These are phyloP conservation scores for Climacteris rufus DNA, from an alignment of 2,113 vertebrate species.

Conservation along the genomic window DNA sequence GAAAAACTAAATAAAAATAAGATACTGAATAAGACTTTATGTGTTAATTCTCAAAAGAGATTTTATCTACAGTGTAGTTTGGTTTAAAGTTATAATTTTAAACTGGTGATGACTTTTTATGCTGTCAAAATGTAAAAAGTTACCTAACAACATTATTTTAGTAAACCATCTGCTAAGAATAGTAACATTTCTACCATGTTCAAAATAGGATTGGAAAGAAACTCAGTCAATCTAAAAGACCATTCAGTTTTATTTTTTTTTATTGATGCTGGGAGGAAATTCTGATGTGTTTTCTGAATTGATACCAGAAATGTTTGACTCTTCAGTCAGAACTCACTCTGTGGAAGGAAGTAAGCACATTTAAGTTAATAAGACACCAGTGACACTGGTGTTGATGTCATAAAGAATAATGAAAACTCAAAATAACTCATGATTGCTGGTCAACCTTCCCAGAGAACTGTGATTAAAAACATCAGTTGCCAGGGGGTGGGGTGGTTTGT, in stretches of 20 bases:
- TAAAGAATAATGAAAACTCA: background rate
- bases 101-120: background rate
- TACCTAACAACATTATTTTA: background rate
- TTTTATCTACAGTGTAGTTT: background rate
- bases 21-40: background rate
- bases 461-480: background rate
- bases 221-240: background rate
- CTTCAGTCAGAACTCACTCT: background rate
- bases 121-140: background rate
- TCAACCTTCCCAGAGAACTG: background rate
- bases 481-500: rapidly evolving
- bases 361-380: background rate
- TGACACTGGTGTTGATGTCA: background rate
- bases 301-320: background rate
- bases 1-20: background rate
- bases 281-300: background rate
- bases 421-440: background rate
- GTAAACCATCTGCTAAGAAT: background rate
- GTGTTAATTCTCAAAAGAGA: background rate
- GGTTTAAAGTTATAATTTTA: background rate
- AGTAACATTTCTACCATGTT: background rate
- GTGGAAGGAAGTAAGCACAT: background rate
- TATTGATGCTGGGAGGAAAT: background rate
- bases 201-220: background rate
- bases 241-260: background rate